Evolutionary conservation across 2,797 vertebrate genomes (phyloP).

Genomic region (Anguilla marmorata): DNA sequence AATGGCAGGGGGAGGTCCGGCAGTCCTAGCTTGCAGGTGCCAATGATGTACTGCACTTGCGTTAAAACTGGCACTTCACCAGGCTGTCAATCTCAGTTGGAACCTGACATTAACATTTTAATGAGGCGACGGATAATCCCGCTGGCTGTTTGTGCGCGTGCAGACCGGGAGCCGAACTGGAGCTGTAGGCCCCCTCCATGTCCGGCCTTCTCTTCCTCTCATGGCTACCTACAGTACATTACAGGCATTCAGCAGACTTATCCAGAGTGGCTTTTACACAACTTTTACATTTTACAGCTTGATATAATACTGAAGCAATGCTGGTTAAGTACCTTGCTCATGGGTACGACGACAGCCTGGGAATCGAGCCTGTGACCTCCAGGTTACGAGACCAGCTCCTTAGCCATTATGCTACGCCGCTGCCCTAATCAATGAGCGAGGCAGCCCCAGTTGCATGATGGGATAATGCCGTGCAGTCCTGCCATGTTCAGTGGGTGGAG

Average conservation of each 20-base stretch:
- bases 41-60: not conserved
- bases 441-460: not conserved
- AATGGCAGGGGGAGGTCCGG: not conserved
- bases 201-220: too few relatives aligned
- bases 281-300: too few relatives aligned
- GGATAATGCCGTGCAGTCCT: not conserved
- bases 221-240: too few relatives aligned
- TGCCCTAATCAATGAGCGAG: not conserved
- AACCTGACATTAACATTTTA: not conserved
- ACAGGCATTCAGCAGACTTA: too few relatives aligned
- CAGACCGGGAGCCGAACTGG: too few relatives aligned
- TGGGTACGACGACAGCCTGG: too few relatives aligned
- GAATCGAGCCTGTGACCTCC: too few relatives aligned
- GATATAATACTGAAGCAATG: too few relatives aligned
- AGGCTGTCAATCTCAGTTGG: not conserved
- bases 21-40: not conserved
- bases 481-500: not conserved
- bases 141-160: not conserved
- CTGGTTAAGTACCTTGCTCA: too few relatives aligned
- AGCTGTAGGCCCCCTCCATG: too few relatives aligned
- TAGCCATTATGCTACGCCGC: not conserved
- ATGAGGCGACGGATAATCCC: not conserved
- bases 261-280: too few relatives aligned
- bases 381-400: too few relatives aligned
- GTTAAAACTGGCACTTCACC: not conserved